Conservation (phyloP, 1,140 invertebrate genomes). For the Rhagoletis zephyria region DNA sequence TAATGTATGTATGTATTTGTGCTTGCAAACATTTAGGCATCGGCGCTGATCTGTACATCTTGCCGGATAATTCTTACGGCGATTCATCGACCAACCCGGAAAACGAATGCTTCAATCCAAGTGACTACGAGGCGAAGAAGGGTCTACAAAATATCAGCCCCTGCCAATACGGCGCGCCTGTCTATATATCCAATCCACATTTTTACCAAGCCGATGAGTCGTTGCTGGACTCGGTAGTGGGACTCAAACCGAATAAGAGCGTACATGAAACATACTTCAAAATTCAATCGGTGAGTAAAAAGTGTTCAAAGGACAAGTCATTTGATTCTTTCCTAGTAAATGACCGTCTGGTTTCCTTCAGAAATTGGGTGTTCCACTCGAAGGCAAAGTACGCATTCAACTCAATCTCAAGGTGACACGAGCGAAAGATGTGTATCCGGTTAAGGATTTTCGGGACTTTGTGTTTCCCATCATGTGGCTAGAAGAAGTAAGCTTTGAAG, state of each 20-base stretch:
- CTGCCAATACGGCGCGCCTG: slow-evolving; percentile 89
- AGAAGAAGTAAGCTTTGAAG: slow-evolving; percentile 79
- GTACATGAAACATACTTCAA: slow-evolving; percentile 87
- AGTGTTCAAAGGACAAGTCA: neutral
- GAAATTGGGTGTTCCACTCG: slow-evolving; percentile 89
- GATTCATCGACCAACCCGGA: slow-evolving; percentile 79
- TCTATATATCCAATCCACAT: slow-evolving; percentile 90
- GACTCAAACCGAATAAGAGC: slow-evolving; percentile 81
- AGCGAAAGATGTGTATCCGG: slow-evolving; percentile 80
- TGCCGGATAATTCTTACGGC: slow-evolving; percentile 81
- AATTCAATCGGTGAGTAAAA: slow-evolving; percentile 85
- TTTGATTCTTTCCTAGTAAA: neutral
- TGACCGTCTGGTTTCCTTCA: slow-evolving; percentile 68
- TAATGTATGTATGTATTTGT: neutral
- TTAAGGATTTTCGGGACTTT: slow-evolving; percentile 84
- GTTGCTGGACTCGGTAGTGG: slow-evolving; percentile 81
- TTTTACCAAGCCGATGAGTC: slow-evolving; percentile 87
- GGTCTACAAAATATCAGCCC: slow-evolving; percentile 89
- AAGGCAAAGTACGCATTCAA: slow-evolving; percentile 86
- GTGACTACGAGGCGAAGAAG: slow-evolving; percentile 80
- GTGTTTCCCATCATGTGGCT: slow-evolving; percentile 91
- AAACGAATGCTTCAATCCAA: slow-evolving; percentile 87
- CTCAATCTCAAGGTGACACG: slow-evolving; percentile 85
- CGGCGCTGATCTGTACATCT: slow-evolving; percentile 81
- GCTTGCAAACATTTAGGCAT: slow-evolving; percentile 75